These are phyloP conservation scores for Vicugna pacos DNA, from an alignment of 2,113 vertebrate species.

Conservation along the genomic window DNA sequence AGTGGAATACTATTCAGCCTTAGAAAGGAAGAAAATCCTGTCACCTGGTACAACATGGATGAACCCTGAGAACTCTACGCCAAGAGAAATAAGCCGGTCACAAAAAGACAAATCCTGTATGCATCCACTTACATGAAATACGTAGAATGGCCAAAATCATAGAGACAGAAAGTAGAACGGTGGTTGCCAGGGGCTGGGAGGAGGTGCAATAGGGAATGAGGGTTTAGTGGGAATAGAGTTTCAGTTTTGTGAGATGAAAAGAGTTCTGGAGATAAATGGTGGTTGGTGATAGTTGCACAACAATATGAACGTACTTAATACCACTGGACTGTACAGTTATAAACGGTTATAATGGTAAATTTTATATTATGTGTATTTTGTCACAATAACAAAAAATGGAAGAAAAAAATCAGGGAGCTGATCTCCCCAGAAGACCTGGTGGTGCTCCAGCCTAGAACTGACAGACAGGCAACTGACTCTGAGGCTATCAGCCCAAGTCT, in stretches of 20 bases:
- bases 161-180: neutral
- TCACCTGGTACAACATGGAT: neutral
- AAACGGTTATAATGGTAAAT: neutral
- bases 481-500: neutral
- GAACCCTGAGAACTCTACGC: neutral
- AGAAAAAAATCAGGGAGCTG: neutral
- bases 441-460: neutral
- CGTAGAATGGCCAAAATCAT: neutral
- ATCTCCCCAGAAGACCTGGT: neutral
- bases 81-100: constrained; percentile 21
- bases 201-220: neutral
- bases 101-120: neutral
- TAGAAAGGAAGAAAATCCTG: constrained; percentile 25
- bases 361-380: neutral
- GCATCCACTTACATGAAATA: neutral
- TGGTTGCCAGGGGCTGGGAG: neutral
- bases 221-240: neutral
- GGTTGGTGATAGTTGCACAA: neutral
- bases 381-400: neutral
- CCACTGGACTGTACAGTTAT: neutral
- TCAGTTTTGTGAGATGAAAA: constrained; percentile 10
- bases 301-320: neutral
- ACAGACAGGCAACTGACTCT: neutral
- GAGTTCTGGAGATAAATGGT: neutral
- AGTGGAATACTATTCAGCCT: constrained; percentile 5